Base-by-base conservation (phyloP, 2,888 invertebrate species). In the Rhopalosiphum nymphaeae region DNA sequence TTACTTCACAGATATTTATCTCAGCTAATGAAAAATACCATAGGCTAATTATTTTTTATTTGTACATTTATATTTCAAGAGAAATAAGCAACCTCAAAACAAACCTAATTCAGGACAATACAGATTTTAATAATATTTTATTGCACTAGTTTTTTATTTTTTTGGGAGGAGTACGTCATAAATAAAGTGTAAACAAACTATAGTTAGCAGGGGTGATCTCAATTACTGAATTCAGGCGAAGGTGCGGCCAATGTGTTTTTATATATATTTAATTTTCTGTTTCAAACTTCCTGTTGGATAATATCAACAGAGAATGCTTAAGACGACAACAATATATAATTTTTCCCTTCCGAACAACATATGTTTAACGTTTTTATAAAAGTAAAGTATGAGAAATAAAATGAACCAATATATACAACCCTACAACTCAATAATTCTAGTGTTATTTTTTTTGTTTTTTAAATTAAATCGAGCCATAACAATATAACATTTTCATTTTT, bases 221-320 rank as follows among this genome's bases (percentile, higher is more conserved):
- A 29, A 86, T 91, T 91, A 91, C 86, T 91, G 86, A 91, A 91
- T 85, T 91, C n/a, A 29, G n/a, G 11, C 42, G 29, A 85, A 91
- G 91, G 91, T 85, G 91, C 56, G n/a, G 91, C 56, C 42, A 85
- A 91, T 91, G 85, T 56, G 42, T 91, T 85, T 53, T 92, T 87
- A 46, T 29, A 67, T 92, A 67, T 88, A 67, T 92, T 49, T 92
- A 49, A 67, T 49, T 88, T 88, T 78, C 78, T 21, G 36, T 78
- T 78, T 92, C 4, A 16, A 87, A 67, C 87, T 87, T 92, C 67
- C 67, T 42, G 67, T 88, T 29, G 42, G 21, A 36, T 61, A n/a
- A 61, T 44, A 56, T 42, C 26, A 91, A 56, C 21, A 84, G 16
- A 91, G 25, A 10, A 56, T 84, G 10, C 56, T 85, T 78, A 91